Percentiles rank a stretch among this genome's conserved stretches.
Conservation (phyloP, 2,797 vertebrate genomes). For the Clamator glandarius region DNA sequence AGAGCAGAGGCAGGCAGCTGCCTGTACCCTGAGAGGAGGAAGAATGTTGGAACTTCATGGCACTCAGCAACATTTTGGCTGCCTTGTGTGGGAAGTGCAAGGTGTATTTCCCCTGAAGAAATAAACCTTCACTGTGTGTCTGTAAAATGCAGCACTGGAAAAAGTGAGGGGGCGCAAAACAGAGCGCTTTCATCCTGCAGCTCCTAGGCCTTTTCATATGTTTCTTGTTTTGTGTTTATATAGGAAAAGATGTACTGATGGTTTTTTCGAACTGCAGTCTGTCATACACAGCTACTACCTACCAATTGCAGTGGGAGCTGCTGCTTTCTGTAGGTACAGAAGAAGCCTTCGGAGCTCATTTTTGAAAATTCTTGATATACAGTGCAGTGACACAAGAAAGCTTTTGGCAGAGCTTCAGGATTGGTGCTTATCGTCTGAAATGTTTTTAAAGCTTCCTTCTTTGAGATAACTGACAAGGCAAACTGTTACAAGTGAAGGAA, state of each 20-base stretch:
- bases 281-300: background rate
- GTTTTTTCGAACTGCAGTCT: background rate
- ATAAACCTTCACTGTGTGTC: background rate
- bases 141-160: background rate
- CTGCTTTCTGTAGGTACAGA: background rate
- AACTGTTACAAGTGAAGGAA: background rate
- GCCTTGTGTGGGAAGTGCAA: background rate
- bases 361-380: background rate
- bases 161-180: background rate
- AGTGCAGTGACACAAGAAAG: background rate
- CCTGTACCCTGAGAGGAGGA: fast-evolving
- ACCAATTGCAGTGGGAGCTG: background rate
- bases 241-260: background rate
- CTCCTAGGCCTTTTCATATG: background rate
- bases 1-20: background rate
- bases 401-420: slow-evolving; percentile 26
- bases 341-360: background rate
- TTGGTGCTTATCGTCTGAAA: background rate
- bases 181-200: background rate
- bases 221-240: background rate
- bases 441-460: background rate
- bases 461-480: background rate
- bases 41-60: background rate
- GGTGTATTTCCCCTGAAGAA: background rate
- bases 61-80: background rate